A percentile compares a stretch with the other conserved stretches of the same genome.
Conservation (phyloP, 2,888 invertebrate genomes). For the Archips crataeganus region DNA sequence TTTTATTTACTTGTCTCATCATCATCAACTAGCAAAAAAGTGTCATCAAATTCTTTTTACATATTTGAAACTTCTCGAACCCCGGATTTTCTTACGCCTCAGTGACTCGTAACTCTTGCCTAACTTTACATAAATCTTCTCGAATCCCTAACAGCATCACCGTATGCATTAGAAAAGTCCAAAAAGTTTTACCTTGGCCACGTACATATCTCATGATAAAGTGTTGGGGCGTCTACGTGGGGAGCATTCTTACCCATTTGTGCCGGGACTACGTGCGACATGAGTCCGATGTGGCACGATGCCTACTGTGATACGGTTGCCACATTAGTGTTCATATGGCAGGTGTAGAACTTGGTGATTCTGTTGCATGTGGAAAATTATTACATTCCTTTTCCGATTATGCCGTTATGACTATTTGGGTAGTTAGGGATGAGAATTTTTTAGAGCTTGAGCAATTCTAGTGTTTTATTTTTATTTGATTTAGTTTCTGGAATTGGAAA, state of each 20-base stretch:
- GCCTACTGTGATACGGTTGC: not conserved
- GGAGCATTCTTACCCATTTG: conserved; percentile 26
- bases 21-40: not conserved
- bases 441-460: too few species aligned
- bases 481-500: too few species aligned
- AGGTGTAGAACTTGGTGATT: not conserved
- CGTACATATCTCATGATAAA: conserved; percentile 41
- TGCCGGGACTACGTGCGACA: conserved; percentile 5
- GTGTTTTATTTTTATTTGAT: too few species aligned
- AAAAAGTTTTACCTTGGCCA: conserved; percentile 37
- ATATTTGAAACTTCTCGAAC: not conserved
- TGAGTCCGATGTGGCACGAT: not conserved
- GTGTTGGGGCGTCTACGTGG: conserved; percentile 40
- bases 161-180: conserved; percentile 39
- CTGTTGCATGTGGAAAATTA: not conserved
- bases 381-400: not conserved
- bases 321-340: not conserved
- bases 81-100: conserved; percentile 5
- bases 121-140: conserved; percentile 35
- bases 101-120: conserved; percentile 15
- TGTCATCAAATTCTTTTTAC: not conserved
- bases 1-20: not conserved
- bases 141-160: conserved; percentile 10
- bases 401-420: not conserved
- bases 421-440: not conserved